phyloP scores from a whole-genome alignment of 2,113 vertebrate species.

The Rhombomys opimus region DNA sequence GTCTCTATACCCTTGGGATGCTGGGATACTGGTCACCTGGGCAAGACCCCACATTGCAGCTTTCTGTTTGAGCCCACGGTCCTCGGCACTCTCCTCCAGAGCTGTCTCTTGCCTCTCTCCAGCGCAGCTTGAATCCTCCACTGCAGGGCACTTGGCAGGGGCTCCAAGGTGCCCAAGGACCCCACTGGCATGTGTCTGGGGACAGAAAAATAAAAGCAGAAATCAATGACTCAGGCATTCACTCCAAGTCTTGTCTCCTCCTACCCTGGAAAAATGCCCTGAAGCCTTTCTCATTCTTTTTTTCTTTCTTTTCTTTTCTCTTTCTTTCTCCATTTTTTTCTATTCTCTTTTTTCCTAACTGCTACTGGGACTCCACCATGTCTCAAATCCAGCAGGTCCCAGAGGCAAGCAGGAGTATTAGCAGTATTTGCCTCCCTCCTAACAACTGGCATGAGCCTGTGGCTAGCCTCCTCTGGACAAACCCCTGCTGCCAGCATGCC shows the following conservation, averaged over 20 bases:
- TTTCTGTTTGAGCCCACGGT: constrained; percentile 90
- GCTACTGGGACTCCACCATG: too few relatives aligned
- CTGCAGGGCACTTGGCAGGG: constrained; percentile 91
- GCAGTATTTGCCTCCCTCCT: not conserved
- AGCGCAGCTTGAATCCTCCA: constrained; percentile 90
- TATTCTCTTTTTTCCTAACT: not conserved
- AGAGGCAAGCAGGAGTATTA: not conserved
- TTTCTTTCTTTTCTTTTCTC: too few relatives aligned
- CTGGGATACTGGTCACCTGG: constrained; percentile 86
- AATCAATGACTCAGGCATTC: not conserved
- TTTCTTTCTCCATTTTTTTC: too few relatives aligned
- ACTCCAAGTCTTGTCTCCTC: not conserved
- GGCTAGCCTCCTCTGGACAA: not conserved
- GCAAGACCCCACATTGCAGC: constrained; percentile 91
- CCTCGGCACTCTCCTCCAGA: constrained; percentile 81
- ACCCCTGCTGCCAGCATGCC: accelerated
- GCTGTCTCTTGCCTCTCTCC: constrained; percentile 81
- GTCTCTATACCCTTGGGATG: not conserved
- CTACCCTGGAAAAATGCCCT: too few relatives aligned
- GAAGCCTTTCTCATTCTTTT: too few relatives aligned
- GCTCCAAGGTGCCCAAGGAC: constrained; percentile 91
- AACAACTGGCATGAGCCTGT: accelerated
- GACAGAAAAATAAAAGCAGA: accelerated
- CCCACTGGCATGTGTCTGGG: constrained; percentile 92
- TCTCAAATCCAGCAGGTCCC: not conserved